A percentile compares a stretch with the other conserved stretches of the same genome.
Evolutionary conservation across 2,113 vertebrate species (phyloP).

Genomic region (Rhizomys pruinosus): DNA sequence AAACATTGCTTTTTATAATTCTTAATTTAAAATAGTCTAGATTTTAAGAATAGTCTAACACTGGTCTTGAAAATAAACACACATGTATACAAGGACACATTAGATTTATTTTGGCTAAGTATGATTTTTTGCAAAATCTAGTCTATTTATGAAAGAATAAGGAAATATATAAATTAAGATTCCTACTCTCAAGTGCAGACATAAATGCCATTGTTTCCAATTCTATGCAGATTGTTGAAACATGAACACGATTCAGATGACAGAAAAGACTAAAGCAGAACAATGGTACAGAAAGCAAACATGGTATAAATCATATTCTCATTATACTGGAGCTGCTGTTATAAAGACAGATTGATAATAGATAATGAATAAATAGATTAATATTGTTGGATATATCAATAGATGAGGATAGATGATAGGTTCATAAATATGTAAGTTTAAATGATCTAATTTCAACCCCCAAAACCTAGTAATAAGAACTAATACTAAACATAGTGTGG

Average conservation of each 20-base stretch:
- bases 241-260: neutral
- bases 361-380: neutral
- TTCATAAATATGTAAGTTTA: neutral
- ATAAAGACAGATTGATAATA: neutral
- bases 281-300: neutral
- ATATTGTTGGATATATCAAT: neutral
- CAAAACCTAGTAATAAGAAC: neutral
- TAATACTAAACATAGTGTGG: neutral
- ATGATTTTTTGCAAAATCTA: neutral
- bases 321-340: neutral
- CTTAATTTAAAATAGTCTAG: neutral
- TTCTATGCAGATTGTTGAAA: neutral
- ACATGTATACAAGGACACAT: neutral
- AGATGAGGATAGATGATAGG: neutral
- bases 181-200: neutral
- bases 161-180: neutral
- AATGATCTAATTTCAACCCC: neutral
- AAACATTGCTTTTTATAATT: neutral
- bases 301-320: neutral
- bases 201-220: slow-evolving; percentile 12
- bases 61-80: neutral
- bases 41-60: neutral
- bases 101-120: neutral
- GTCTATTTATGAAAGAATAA: neutral
- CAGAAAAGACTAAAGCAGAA: neutral